A percentile compares a stretch with the other conserved stretches of the same genome.
phyloP scores from a whole-genome alignment of 2,113 vertebrate genomes.

The Dipodomys ordii region DNA sequence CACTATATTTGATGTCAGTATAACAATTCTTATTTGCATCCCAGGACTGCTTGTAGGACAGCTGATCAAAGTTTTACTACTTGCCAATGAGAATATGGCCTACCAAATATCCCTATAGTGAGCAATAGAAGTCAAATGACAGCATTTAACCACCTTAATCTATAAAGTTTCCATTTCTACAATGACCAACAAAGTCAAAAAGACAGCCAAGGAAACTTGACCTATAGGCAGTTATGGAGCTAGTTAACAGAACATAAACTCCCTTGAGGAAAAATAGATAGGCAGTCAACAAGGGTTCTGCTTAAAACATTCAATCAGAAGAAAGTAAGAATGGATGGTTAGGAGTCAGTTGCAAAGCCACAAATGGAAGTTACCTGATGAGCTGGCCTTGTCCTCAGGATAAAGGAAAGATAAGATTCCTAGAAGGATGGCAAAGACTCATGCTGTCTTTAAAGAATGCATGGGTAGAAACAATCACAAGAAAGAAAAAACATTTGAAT shows the following conservation, averaged over 20 bases:
- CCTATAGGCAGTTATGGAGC: not conserved
- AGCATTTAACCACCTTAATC: not conserved
- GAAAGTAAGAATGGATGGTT: not conserved
- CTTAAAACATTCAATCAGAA: not conserved
- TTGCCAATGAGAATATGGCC: not conserved
- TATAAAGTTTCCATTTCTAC: constrained; percentile 27
- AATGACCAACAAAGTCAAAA: constrained; percentile 6
- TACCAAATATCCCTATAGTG: not conserved
- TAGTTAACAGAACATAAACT: not conserved
- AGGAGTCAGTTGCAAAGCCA: not conserved
- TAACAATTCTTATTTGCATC: not conserved
- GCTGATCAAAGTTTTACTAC: not conserved
- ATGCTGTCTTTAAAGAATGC: not conserved
- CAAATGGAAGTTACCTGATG: constrained; percentile 23
- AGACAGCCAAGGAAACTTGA: not conserved
- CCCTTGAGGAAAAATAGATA: not conserved
- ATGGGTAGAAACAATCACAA: too few species aligned
- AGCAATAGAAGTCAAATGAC: not conserved
- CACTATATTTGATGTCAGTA: too few species aligned
- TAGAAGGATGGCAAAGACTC: not conserved
- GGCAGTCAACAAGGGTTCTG: not conserved
- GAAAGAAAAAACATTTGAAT: too few species aligned
- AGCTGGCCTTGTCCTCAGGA: not conserved
- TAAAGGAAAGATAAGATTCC: not conserved
- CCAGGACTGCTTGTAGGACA: not conserved